Evolutionary conservation across 2,888 invertebrate genomes (phyloP).

Genomic region (Parascotia fuliginaria): DNA sequence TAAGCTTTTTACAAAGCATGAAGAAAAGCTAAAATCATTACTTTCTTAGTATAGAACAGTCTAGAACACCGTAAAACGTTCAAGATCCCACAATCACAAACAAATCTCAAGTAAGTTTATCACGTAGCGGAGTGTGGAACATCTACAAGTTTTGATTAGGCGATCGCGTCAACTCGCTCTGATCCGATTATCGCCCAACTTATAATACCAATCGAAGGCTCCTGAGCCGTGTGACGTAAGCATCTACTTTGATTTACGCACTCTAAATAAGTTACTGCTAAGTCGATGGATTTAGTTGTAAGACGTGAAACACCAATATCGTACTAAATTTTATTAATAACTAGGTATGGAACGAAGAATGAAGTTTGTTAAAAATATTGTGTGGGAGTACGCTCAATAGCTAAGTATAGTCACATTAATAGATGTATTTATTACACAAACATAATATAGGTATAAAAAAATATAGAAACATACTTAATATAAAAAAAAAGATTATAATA

Average conservation of each 20-base stretch:
- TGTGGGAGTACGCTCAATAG: too few species aligned
- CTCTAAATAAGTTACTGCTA: not conserved
- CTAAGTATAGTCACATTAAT: too few species aligned
- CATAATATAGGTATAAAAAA: too few species aligned
- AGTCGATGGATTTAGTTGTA: not conserved
- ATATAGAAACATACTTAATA: too few species aligned
- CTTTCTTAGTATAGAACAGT: not conserved
- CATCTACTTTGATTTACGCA: conserved; percentile 9
- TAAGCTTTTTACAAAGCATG: not conserved
- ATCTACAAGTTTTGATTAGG: conserved; percentile 62
- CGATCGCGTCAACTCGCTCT: conserved; percentile 45
- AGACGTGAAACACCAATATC: not conserved
- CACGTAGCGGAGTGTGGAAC: conserved; percentile 35
- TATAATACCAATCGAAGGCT: conserved; percentile 56
- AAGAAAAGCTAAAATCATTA: not conserved
- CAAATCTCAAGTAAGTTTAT: not conserved
- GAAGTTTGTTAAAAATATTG: too few species aligned
- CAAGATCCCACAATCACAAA: not conserved
- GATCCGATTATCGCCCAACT: conserved; percentile 60
- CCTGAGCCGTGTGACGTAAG: conserved; percentile 9
- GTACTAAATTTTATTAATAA: too few species aligned
- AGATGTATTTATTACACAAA: too few species aligned
- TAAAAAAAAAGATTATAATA: too few species aligned
- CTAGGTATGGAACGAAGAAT: too few species aligned
- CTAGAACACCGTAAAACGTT: not conserved